Evolutionary conservation across 53 echinoderm and acorn worm species (phyloP).

Genomic region (Paracentrotus lividus): DNA sequence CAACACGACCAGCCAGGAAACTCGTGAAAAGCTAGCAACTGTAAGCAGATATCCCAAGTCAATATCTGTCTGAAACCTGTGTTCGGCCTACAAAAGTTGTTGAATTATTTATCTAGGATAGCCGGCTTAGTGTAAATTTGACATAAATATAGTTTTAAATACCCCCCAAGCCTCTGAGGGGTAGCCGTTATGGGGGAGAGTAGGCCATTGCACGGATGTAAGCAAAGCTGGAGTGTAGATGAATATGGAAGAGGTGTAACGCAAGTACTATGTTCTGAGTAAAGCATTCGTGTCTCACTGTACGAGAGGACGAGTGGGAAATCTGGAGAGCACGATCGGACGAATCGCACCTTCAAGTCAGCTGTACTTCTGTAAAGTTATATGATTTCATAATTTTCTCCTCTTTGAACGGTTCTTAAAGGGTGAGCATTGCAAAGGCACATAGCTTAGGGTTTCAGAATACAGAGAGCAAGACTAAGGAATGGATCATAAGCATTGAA

Average conservation of each 20-base stretch:
- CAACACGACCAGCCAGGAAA: conserved; percentile 23
- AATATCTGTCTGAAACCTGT: conserved; percentile 50
- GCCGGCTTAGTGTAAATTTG: conserved; percentile 67
- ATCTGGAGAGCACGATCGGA: conserved; percentile 34
- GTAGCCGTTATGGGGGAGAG: not conserved
- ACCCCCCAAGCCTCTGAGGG: conserved; percentile 34
- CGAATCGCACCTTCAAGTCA: conserved; percentile 25
- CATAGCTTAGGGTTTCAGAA: not conserved
- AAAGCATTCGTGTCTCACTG: conserved; percentile 9
- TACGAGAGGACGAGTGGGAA: not conserved
- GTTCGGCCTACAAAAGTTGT: conserved; percentile 51
- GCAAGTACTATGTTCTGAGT: conserved; percentile 6
- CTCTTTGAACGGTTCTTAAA: conserved; percentile 15
- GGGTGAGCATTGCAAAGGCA: not conserved
- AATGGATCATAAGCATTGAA: not conserved
- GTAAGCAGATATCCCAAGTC: conserved; percentile 33
- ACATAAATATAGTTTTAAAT: conserved; percentile 64
- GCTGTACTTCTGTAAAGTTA: conserved; percentile 61
- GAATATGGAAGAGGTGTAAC: conserved; percentile 58
- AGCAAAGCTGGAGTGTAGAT: conserved; percentile 19
- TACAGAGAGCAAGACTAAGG: not conserved
- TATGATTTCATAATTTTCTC: conserved; percentile 35
- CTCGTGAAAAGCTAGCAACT: conserved; percentile 34
- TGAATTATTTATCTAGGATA: conserved; percentile 71
- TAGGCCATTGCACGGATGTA: conserved; percentile 23